These are phyloP conservation scores for Globodera ellingtonae DNA, from an alignment of 1,140 invertebrate genomes.

Conservation along the genomic window DNA sequence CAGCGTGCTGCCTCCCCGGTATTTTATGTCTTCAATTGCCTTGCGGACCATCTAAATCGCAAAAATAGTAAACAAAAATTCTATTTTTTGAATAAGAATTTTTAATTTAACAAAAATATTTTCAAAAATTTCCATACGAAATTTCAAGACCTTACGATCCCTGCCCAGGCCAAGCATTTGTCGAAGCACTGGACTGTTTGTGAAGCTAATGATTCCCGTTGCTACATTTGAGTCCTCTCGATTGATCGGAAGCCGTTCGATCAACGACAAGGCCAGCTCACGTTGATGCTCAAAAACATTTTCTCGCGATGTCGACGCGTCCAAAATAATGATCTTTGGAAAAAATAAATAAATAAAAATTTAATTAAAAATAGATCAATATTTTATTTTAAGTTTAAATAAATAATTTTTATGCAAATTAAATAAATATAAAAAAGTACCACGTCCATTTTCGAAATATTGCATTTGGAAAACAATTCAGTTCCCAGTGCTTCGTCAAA, in stretches of 20 bases:
- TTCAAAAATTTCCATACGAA: slow-evolving; percentile 3
- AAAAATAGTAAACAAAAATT: too few species aligned
- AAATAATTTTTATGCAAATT: slow-evolving; percentile 8
- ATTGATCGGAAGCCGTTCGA: slow-evolving; percentile 58
- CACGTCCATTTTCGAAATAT: slow-evolving; percentile 22
- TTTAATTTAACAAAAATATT: neutral
- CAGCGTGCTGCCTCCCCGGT: slow-evolving; percentile 56
- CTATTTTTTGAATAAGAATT: neutral
- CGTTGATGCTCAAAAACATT: slow-evolving; percentile 59
- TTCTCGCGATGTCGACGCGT: slow-evolving; percentile 61
- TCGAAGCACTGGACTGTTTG: slow-evolving; percentile 47
- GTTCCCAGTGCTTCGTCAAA: neutral
- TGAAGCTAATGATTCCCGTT: slow-evolving; percentile 60
- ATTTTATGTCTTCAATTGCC: slow-evolving; percentile 59
- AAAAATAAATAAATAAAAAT: neutral
- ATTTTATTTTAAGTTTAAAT: neutral
- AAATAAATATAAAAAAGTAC: neutral
- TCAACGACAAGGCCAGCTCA: slow-evolving; percentile 56
- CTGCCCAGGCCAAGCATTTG: slow-evolving; percentile 58
- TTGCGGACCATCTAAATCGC: slow-evolving; percentile 53
- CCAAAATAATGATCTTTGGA: slow-evolving; percentile 54
- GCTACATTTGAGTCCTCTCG: slow-evolving; percentile 55
- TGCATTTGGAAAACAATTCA: slow-evolving; percentile 19
- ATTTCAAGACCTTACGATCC: slow-evolving; percentile 49
- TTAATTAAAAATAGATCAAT: neutral